Base-by-base conservation (phyloP, 1,140 invertebrate genomes). In the Aphaenogaster floridana region DNA sequence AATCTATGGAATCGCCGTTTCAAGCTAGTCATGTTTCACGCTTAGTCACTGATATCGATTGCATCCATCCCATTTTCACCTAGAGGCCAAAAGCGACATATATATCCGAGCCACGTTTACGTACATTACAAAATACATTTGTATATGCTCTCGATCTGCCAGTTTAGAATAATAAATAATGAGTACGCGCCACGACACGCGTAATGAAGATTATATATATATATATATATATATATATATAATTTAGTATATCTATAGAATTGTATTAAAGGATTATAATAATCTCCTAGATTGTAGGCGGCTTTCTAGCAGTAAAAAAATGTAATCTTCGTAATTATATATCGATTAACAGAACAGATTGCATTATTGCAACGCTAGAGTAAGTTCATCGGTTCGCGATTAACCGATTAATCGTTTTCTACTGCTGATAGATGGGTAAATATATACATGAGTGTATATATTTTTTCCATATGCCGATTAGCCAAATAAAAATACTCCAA, bases 21-120 rank as follows among this genome's bases (percentile, higher is more conserved):
- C 89, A 87, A 90, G 89, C 89, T 90, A 90, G 89, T 90, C 89
- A 90, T 89, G 72, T 57, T 83, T 89, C 39, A 68, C 76, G 63
- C 79, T 89, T 90, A 90, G 69, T 90, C 71, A 87, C 64, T 64
- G 63, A 72, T 54, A 84, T 84, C 80, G 69, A 74, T 84, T 76
- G 69, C 64, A 54, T 61, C 69, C 69, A 84, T 83, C 69, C 52
- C 57, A 50, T 76, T 84, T 84, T 84, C 80, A 74, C 48, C 52
- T n/a, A 17, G 28, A 50, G 57, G 54, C 80, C 69, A 74, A 76
- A 84, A 76, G 45, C 80, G 28, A 48, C 45, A 36, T 61, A 76
- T 54, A 61, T 28, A 28, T 28, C 69, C 50, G 80, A 84, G 52
- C 80, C 80, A 84, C 80, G 69, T 76, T 74, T 74, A 59, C 68